These are phyloP conservation scores for Diachrysia chrysitis DNA, from an alignment of 2,888 invertebrate genomes.

Conservation along the genomic window DNA sequence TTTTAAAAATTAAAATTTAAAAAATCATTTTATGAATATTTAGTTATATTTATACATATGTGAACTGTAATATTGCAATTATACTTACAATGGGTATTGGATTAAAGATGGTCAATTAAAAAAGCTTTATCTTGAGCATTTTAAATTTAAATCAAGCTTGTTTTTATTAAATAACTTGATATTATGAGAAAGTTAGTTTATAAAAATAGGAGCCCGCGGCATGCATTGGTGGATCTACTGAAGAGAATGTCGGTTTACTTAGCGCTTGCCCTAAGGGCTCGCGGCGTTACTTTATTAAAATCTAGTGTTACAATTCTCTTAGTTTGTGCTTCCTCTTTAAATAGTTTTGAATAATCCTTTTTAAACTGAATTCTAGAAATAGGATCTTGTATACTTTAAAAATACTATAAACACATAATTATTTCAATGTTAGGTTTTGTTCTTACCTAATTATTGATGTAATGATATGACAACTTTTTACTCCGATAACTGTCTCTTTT, in stretches of 20 bases:
- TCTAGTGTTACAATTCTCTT: conserved; percentile 32
- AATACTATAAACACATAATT: neutral
- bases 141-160: no score
- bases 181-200: neutral
- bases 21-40: no score
- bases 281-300: conserved; percentile 22
- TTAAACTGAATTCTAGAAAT: neutral
- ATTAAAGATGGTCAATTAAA: no score
- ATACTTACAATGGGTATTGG: no score
- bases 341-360: conserved; percentile 13
- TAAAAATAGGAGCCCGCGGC: neutral
- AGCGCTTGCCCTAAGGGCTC: conserved; percentile 15
- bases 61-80: no score
- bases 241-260: conserved; percentile 6
- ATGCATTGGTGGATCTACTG: conserved; percentile 6
- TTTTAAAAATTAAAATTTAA: no score
- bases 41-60: no score
- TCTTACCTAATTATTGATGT: neutral
- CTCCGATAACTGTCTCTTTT: neutral
- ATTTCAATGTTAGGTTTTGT: conserved; percentile 6
- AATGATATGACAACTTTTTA: neutral
- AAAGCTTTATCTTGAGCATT: no score
- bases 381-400: neutral
- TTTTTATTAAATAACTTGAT: neutral
- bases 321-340: conserved; percentile 1